Evolutionary conservation across 2,113 vertebrate species (phyloP).

Genomic region (Oryzias melastigma): DNA sequence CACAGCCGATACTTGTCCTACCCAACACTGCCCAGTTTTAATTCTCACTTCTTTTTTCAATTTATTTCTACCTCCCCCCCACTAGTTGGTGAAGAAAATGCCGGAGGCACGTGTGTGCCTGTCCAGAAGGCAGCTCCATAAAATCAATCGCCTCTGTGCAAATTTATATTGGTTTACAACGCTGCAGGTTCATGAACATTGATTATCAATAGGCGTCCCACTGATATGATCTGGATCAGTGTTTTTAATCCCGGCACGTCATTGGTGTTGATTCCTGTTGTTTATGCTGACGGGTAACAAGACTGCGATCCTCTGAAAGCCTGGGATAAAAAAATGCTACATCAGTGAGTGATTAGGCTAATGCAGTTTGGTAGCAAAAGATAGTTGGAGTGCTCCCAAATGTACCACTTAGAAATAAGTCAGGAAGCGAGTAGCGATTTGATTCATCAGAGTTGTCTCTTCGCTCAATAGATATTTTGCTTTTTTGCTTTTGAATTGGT

Average conservation of each 20-base stretch:
- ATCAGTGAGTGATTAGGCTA: constrained; percentile 26
- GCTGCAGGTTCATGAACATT: constrained; percentile 55
- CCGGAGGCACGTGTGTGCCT: background rate
- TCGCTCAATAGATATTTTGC: constrained; percentile 27
- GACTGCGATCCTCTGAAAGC: constrained; percentile 5
- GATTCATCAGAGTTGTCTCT: constrained; percentile 26
- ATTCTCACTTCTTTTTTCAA: constrained; percentile 17
- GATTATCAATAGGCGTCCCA: constrained; percentile 44
- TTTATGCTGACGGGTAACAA: constrained; percentile 9
- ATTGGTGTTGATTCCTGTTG: constrained; percentile 1
- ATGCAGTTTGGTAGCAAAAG: constrained; percentile 22
- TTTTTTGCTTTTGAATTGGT: constrained; percentile 33
- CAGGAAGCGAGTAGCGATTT: constrained; percentile 10
- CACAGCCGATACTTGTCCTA: constrained; percentile 35
- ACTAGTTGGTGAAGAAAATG: too few species aligned
- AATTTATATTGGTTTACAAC: constrained; percentile 41
- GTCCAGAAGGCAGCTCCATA: constrained; percentile 27
- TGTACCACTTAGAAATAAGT: constrained; percentile 10
- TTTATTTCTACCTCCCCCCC: too few species aligned
- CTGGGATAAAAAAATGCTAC: constrained; percentile 20
- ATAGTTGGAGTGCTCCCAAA: constrained; percentile 15
- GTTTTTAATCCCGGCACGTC: constrained; percentile 31
- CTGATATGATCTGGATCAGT: constrained; percentile 39
- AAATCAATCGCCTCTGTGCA: constrained; percentile 39
- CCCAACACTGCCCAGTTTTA: constrained; percentile 30